A percentile compares a stretch with the other conserved stretches of the same genome.
These are phyloP conservation scores for Drosophila murphyi DNA, from an alignment of 1,140 invertebrate species.

Conservation along the genomic window DNA sequence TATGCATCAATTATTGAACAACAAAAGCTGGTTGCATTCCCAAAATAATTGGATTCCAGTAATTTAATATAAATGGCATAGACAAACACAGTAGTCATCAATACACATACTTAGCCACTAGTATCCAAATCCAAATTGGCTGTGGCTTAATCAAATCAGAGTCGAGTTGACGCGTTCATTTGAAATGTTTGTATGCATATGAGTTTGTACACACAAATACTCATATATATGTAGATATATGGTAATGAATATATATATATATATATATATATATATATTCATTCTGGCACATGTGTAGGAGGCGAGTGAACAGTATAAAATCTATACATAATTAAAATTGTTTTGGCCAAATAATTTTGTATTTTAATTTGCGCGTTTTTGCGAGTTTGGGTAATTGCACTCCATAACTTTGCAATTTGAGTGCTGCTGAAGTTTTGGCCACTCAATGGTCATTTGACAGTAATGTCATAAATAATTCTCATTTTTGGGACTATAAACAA, in stretches of 20 bases:
- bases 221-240: not conserved
- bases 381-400: slow-evolving; percentile 37
- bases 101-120: not conserved
- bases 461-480: slow-evolving; percentile 50
- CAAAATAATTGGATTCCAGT: slow-evolving; percentile 16
- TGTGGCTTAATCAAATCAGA: slow-evolving; percentile 67
- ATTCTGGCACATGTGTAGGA: not conserved
- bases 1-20: slow-evolving; percentile 3
- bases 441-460: slow-evolving; percentile 27
- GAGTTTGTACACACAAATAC: not conserved
- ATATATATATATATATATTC: not conserved
- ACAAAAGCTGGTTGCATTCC: slow-evolving; percentile 1
- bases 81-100: not conserved
- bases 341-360: slow-evolving; percentile 62
- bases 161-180: slow-evolving; percentile 58
- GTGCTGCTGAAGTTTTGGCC: slow-evolving; percentile 44
- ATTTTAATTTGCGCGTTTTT: slow-evolving; percentile 41
- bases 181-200: slow-evolving; percentile 30
- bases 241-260: not conserved
- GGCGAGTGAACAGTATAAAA: slow-evolving; percentile 39
- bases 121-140: slow-evolving; percentile 11
- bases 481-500: slow-evolving; percentile 1
- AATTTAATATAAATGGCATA: slow-evolving; percentile 5
- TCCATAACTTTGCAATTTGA: slow-evolving; percentile 43
- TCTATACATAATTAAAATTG: slow-evolving; percentile 73